Conservation (phyloP, 1,140 invertebrate species). For the Stenopsyche tienmushanensis region DNA sequence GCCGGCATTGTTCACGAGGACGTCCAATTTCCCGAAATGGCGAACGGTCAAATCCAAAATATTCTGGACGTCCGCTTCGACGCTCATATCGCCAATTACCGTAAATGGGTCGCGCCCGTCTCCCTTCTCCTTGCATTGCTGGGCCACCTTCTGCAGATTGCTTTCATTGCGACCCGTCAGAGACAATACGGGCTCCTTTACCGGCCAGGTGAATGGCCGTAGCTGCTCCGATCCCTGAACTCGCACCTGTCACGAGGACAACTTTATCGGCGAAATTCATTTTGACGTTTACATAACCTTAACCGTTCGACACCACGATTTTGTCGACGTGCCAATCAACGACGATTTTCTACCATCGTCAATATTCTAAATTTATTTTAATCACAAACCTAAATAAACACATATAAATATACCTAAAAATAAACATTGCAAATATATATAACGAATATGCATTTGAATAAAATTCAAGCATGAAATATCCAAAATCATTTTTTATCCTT, state of each 20-base stretch:
- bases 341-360: background rate
- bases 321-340: background rate
- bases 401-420: background rate
- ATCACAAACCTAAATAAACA: background rate
- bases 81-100: constrained; percentile 65
- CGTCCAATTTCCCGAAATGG: constrained; percentile 71
- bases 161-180: constrained; percentile 73
- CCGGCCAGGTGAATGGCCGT: constrained; percentile 76
- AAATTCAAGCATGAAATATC: too few relatives aligned
- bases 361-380: background rate
- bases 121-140: constrained; percentile 49
- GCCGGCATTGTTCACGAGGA: constrained; percentile 87
- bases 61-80: constrained; percentile 71
- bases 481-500: too few relatives aligned
- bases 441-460: background rate
- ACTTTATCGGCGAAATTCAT: constrained; percentile 71
- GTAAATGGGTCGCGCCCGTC: constrained; percentile 48
- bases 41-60: constrained; percentile 70
- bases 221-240: constrained; percentile 84
- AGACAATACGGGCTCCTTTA: constrained; percentile 67
- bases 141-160: constrained; percentile 56
- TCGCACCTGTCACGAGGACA: constrained; percentile 75
- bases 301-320: background rate
- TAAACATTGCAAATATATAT: background rate
- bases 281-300: background rate